Percentiles rank a stretch among this genome's conserved stretches.
phyloP scores from a whole-genome alignment of 2,888 invertebrate species.

The Agrochola circellaris region DNA sequence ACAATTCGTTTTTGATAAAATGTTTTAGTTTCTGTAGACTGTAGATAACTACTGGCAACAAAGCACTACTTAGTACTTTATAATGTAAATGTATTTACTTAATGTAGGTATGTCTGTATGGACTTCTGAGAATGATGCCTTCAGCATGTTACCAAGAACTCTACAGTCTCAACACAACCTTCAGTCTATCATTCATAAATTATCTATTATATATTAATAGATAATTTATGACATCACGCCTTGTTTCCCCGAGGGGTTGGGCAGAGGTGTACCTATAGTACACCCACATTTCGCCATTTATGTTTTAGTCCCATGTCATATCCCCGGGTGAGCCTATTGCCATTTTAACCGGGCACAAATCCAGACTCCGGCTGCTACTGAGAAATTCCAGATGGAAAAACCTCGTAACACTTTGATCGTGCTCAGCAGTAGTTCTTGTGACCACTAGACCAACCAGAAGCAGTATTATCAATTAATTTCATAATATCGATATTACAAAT shows the following conservation, averaged over 20 bases:
- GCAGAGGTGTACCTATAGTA: background rate
- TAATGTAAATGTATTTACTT: background rate
- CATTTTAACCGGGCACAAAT: too few species aligned
- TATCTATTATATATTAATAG: background rate
- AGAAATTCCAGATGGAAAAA: background rate
- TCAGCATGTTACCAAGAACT: background rate
- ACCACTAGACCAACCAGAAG: background rate
- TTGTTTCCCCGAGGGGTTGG: background rate
- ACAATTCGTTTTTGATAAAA: constrained; percentile 55
- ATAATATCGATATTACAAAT: background rate
- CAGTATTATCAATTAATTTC: background rate
- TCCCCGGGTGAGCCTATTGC: too few species aligned
- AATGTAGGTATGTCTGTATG: background rate
- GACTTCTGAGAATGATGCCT: background rate
- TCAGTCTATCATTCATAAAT: background rate
- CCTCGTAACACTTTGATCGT: background rate
- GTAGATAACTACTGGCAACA: constrained; percentile 37
- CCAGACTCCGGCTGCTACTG: background rate
- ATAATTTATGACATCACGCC: background rate
- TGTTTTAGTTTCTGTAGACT: constrained; percentile 32
- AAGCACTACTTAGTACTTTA: background rate
- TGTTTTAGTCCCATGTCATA: background rate
- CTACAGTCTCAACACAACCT: background rate
- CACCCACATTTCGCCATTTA: background rate
- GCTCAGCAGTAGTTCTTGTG: background rate